phyloP scores from a whole-genome alignment of 2,113 vertebrate species.

The Leucosticte australis region DNA sequence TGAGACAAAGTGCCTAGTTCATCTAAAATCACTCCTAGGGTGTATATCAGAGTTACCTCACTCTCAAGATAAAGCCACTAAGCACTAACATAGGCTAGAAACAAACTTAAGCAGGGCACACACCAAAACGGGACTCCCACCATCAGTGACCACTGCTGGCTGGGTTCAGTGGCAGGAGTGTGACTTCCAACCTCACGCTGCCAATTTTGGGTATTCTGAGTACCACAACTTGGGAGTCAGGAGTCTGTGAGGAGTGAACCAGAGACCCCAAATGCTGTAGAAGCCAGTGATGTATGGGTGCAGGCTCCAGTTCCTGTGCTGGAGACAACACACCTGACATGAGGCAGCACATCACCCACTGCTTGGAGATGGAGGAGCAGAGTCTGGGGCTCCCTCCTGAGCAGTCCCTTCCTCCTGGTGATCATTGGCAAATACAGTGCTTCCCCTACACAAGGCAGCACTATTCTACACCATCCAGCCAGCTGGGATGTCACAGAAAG shows the following conservation, averaged over 20 bases:
- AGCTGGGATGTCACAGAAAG: neutral
- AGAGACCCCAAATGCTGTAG: neutral
- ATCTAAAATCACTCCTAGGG: neutral
- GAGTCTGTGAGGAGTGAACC: neutral
- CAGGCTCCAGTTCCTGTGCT: accelerated
- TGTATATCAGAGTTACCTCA: neutral
- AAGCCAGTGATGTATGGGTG: accelerated
- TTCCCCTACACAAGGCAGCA: neutral
- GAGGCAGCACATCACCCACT: neutral
- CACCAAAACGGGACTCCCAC: neutral
- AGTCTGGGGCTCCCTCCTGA: neutral
- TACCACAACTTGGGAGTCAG: neutral
- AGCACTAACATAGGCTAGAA: neutral
- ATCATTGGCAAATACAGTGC: neutral
- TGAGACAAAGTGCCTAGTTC: neutral
- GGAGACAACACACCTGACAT: accelerated
- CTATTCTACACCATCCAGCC: neutral
- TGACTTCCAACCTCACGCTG: neutral
- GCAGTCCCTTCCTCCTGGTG: neutral
- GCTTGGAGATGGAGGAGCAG: neutral
- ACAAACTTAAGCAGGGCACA: neutral
- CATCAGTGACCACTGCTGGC: neutral
- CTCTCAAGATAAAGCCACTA: neutral
- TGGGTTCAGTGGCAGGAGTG: neutral
- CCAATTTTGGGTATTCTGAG: neutral